phyloP scores from a whole-genome alignment of 2,797 vertebrate species.

The Ctenochaetus hawaiiensis region DNA sequence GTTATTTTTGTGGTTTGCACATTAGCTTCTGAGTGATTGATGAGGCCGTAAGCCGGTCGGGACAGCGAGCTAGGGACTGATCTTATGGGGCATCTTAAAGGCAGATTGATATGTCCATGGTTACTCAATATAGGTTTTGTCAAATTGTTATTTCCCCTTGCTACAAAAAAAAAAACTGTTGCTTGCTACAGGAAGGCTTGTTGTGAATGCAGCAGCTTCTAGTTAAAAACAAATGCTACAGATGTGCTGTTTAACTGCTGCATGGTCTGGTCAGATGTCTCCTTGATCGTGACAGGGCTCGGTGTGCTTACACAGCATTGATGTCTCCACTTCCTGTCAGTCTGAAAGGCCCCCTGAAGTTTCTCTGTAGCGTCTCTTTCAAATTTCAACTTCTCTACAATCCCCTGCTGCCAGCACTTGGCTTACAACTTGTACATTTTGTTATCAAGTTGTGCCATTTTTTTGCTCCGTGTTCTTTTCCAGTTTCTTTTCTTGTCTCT shows the following conservation, averaged over 20 bases:
- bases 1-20: constrained; percentile 83
- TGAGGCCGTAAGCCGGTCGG: constrained; percentile 56
- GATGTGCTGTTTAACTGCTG: constrained; percentile 54
- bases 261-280: constrained; percentile 51
- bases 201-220: constrained; percentile 39
- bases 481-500: background rate
- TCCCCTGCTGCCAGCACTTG: background rate
- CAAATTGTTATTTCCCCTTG: constrained; percentile 41
- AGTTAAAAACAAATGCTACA: constrained; percentile 55
- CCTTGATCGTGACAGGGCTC: constrained; percentile 25
- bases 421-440: constrained; percentile 18
- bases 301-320: constrained; percentile 45
- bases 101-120: constrained; percentile 42
- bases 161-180: constrained; percentile 23
- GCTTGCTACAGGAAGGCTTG: constrained; percentile 36
- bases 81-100: constrained; percentile 36
- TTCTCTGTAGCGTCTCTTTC: constrained; percentile 11
- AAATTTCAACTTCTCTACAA: constrained; percentile 12
- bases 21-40: constrained; percentile 80
- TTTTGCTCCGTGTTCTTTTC: background rate
- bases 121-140: constrained; percentile 55
- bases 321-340: constrained; percentile 27
- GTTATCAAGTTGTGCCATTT: constrained; percentile 15
- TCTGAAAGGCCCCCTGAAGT: constrained; percentile 19
- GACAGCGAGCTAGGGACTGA: constrained; percentile 60